Base-by-base conservation (phyloP, 2,888 invertebrate species). In the Ferrisia virgata region DNA sequence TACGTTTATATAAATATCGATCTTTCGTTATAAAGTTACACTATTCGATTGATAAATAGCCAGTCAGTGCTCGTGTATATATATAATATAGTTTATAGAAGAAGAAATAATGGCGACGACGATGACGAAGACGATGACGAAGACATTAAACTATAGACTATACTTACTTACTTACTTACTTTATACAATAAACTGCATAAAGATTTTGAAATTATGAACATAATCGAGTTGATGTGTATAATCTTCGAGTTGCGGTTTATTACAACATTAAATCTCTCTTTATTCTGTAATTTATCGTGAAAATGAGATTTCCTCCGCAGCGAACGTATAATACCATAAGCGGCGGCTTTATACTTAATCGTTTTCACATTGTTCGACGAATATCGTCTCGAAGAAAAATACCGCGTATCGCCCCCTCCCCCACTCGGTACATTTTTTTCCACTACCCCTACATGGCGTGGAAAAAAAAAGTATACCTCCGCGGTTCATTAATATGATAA, bases 231-330 rank as follows among this genome's bases (percentile, higher is more conserved):
- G 36, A 72, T 25, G 72, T 72, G 28, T 47, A 64, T 64, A 33
- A 72, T 72, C 72, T 18, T 31, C 72, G n/a, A 72, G 72, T 72
- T 33, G 33, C 72, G 72, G 64, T 64, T 64, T 64, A 64, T 64
- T 64, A 64, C 64, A 28, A 64, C 72, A n/a, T 72, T 72, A 72
- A 72, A 72, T 72, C 72, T 28, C 25, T 72, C 31, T 72, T 33
- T 72, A 33, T 31, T 72, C 72, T 72, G 28, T 72, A 33, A 72
- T 72, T 72, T 72, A 72, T 72, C 72, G 72, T 25, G 72, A 33
- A 72, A 72, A 72, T 72, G 72, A 25, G 72, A 72, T 72, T 72
- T 33, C 11, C n/a, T 72, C 72, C n/a, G n/a, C n/a, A n/a, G n/a
- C 33, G 33, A 33, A 31, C 33, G 72, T 36, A 47, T 6, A 4